Base-by-base conservation (phyloP, 2,888 invertebrate genomes). In the Mythimna albipuncta region DNA sequence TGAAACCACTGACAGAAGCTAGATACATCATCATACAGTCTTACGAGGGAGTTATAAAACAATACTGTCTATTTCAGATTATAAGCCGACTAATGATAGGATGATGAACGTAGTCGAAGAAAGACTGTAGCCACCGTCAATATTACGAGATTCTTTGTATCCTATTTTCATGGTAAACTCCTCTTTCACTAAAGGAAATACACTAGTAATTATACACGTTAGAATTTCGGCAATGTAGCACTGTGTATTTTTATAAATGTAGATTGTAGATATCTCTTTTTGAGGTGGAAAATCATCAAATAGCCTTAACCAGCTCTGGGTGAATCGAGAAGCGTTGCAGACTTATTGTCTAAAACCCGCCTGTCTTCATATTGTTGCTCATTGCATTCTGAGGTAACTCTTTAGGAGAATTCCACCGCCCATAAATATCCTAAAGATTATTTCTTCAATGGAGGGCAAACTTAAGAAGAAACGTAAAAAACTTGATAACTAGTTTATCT, bases 41-140 rank as follows among this genome's bases (percentile, higher is more conserved):
- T n/a, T 55, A 26, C 0, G n/a, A 57, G 35, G 38, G 35, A 11
- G 19, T 58, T 5, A 58, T 44, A 16, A 35, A 58, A 32, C 16
- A 9, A 35, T 35, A 57, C 32, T 32, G 35, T 58, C 57, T 58
- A 58, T 58, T 58, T 58, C 57, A 58, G 57, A 58, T 58, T 16
- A 19, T 35, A 35, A 58, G 35, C 35, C 4, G 57, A 7, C 7
- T 16, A 57, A 57, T 16, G 35, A 32, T 58, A 58, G 7, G 32
- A 35, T 35, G 57, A 16, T 35, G 19, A 35, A 58, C 35, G 35
- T n/a, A 58, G n/a, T 58, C 19, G 58, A 35, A 58, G 58, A 58
- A 38, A 58, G 35, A 10, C 58, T 58, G 35, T n/a, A 35, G 5
- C 35, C 35, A 38, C 7, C 19, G 19, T 1, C 9, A 35, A 57